Conservation (phyloP, 2,797 vertebrate species). For the Darevskia mixta region DNA sequence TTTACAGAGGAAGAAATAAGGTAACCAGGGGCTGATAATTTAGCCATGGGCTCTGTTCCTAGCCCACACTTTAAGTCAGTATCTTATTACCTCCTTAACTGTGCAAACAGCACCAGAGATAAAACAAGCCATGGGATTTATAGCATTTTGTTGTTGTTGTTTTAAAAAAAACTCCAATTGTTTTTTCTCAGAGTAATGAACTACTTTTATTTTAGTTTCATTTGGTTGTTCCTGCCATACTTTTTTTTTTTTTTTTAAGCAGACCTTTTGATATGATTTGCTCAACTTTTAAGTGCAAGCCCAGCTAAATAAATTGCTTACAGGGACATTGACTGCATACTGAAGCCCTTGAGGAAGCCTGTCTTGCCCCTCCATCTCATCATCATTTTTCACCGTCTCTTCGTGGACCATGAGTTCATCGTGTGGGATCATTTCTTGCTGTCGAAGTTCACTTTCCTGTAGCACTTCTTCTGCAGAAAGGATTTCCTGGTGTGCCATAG, state of each 20-base stretch:
- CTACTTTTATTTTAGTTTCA: neutral
- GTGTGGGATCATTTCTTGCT: conserved; percentile 94
- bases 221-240: neutral
- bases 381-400: conserved; percentile 92
- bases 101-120: neutral
- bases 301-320: conserved; percentile 82
- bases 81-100: neutral
- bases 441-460: conserved; percentile 87
- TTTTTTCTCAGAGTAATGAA: neutral
- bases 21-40: neutral
- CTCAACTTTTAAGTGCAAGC: conserved; percentile 61
- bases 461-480: conserved; percentile 88
- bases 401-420: conserved; percentile 99
- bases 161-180: neutral
- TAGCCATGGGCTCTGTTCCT: neutral
- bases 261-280: neutral
- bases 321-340: conserved; percentile 92
- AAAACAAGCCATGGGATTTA: neutral
- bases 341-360: conserved; percentile 93
- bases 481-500: conserved; percentile 90
- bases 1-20: conserved; percentile 2
- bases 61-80: neutral
- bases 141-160: neutral
- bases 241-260: neutral
- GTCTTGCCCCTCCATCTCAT: conserved; percentile 88